These are phyloP conservation scores for Hylaeus volcanicus DNA, from an alignment of 1,140 invertebrate species.

Conservation along the genomic window DNA sequence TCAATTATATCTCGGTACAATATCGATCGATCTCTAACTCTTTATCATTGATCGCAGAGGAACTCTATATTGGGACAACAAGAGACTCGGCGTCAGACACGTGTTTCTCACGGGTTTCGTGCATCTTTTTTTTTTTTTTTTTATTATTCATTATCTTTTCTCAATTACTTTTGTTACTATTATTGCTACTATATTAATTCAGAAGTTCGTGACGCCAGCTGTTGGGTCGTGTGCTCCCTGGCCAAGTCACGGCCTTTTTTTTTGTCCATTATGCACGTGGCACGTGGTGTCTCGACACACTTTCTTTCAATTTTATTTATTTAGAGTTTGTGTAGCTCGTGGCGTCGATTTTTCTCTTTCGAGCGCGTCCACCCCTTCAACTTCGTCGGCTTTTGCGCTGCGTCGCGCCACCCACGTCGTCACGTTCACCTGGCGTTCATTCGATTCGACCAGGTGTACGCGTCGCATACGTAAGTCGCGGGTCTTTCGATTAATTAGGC, in stretches of 20 bases:
- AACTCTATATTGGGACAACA: slow-evolving; percentile 67
- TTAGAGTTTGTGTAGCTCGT: slow-evolving; percentile 27
- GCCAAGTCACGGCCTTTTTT: not conserved
- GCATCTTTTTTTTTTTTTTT: not conserved
- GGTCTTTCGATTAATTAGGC: not conserved
- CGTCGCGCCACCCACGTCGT: slow-evolving; percentile 10
- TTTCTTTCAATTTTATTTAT: slow-evolving; percentile 48
- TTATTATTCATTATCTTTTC: no score
- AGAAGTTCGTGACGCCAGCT: slow-evolving; percentile 1
- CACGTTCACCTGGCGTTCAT: slow-evolving; percentile 1
- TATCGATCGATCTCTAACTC: slow-evolving; percentile 55
- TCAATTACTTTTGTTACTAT: not conserved
- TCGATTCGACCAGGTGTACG: not conserved
- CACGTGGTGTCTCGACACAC: no score
- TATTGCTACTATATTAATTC: not conserved
- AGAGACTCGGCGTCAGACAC: slow-evolving; percentile 60
- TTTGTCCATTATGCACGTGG: slow-evolving; percentile 11
- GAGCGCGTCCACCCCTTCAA: slow-evolving; percentile 67
- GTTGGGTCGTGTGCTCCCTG: not conserved
- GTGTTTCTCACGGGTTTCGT: slow-evolving; percentile 20
- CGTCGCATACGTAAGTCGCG: no score
- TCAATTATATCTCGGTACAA: slow-evolving; percentile 58
- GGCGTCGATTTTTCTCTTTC: not conserved
- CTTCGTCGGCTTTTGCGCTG: slow-evolving; percentile 35
- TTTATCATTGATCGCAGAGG: slow-evolving; percentile 46